Evolutionary conservation across 2,888 invertebrate genomes (phyloP), one percentile per base, ranked within the genome.

Genomic region (Galerucella nymphaeae): DNA sequence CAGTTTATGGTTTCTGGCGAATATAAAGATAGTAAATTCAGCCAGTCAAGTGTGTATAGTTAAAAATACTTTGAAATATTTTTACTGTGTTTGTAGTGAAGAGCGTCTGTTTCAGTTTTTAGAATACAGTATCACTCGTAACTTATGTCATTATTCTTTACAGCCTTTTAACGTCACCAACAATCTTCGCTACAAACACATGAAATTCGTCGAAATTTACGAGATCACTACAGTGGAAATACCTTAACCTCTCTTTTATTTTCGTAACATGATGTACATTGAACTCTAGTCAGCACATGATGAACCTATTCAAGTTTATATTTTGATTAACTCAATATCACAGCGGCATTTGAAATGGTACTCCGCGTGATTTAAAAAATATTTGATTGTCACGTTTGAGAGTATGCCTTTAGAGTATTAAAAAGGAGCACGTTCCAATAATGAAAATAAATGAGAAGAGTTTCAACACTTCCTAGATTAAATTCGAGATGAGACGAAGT

Each of bases 401-500:
- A 68, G 61, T 62, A 69, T 53, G 50, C 62, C 62, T 69, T 14
- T 53, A 55, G 41, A 66, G 57, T 58, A 42, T 69, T 58, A 53
- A 53, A 62, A 62, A 53, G 41, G 62, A 53, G 55, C 62, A 69
- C 50, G 68, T 61, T 69, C 62, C 55, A 55, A 69, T 69, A 69
- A 69, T 69, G 69, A 62, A 69, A 58, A 65, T 50, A 41, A 71
- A 71, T 65, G 64, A 65, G 48, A 18, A 41, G 50, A 71, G 50
- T 63, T 50, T 65, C 65, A 71, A 71, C 70, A 71, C 59, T 71
- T 57, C 66, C 23, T 71, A 65, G 70, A 71, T 71, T 71, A 65
- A 65, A 71, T 65, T 66, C 65, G 45, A 65, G 64, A 71, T 61
- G 58, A 65, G 57, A 71, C 70, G 50, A 57, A 71, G 30, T 71